Evolutionary conservation across 2,888 invertebrate species (phyloP), one percentile per base, ranked within the genome.

Genomic region (Hypomecis punctinalis): DNA sequence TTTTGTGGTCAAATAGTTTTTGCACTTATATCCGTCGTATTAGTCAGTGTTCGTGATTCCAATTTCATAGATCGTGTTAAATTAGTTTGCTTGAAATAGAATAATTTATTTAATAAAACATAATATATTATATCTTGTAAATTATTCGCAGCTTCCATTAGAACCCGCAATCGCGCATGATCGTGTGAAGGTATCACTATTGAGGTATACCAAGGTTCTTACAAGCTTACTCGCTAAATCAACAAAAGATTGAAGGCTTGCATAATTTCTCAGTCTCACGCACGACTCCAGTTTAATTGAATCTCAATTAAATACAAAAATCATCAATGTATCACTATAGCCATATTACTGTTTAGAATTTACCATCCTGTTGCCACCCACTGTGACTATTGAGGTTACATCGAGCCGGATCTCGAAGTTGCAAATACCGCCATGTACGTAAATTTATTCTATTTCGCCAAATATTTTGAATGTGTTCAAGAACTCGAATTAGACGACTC

Each of bases 211-310:
- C 91, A 91, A 92, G 91, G 90, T 88, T 89, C 83, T 83, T 83
- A 77, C 85, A 85, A 86, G 78, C 84, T 83, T 52, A 89, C 87
- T 84, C 80, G 84, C 55, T 85, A 82, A 66, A 69, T 81, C 77
- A 88, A 91, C 89, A 89, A 90, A 90, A 90, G 86, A 85, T 86
- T 86, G 85, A 85, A 88, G 84, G 84, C 84, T 90, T 88, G 84
- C 85, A 87, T 87, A 86, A 90, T 89, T 88, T 90, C 88, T 85
- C 85, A 90, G 85, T 87, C 89, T 83, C 90, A 90, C 90, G 90
- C 88, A 89, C 83, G 82, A 79, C 76, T 81, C 76, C 67, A 77
- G 75, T 75, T 83, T 85, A 86, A 88, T 87, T 83, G 80, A 80
- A 80, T 82, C 81, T 77, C 81, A 86, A 86, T 88, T 88, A 85